Percentiles rank a stretch among this genome's conserved stretches.
phyloP scores from a whole-genome alignment of 2,113 vertebrate genomes.

The Anolis sagrei region DNA sequence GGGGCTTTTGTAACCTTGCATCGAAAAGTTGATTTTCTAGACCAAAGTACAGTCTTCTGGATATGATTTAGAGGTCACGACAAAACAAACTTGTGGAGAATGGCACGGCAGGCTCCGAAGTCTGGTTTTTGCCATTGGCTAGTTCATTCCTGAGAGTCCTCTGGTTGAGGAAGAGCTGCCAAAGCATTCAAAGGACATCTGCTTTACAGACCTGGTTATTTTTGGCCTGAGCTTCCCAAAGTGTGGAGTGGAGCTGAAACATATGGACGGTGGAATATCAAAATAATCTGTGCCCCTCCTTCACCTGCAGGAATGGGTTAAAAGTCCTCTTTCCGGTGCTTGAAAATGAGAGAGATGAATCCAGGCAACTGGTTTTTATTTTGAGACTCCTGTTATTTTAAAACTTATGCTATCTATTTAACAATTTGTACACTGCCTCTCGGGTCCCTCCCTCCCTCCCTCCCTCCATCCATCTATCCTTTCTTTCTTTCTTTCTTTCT shows the following conservation, averaged over 20 bases:
- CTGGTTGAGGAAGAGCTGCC: constrained; percentile 22
- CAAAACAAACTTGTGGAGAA: neutral
- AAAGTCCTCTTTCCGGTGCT: constrained; percentile 2
- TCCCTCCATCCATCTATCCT: too few species aligned
- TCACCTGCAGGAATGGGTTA: constrained; percentile 43
- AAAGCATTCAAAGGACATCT: constrained; percentile 50
- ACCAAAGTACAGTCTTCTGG: neutral
- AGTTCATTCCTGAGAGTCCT: constrained; percentile 27
- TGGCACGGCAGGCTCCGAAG: constrained; percentile 5
- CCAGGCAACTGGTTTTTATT: neutral
- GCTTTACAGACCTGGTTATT: constrained; percentile 27
- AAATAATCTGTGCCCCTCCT: neutral
- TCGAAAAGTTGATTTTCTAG: neutral
- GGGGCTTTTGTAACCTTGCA: neutral
- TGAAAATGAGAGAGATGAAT: constrained; percentile 18
- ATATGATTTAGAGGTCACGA: constrained; percentile 2
- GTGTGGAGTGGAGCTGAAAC: constrained; percentile 23
- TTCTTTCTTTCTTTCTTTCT: too few species aligned
- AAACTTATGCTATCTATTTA: neutral
- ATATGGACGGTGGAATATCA: constrained; percentile 22
- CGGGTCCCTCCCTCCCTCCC: too few species aligned
- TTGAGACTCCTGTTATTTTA: neutral
- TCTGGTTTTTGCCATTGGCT: neutral
- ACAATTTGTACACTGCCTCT: neutral
- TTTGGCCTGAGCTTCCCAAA: constrained; percentile 28